phyloP scores from a whole-genome alignment of 2,113 vertebrate genomes.

The Ibidorhyncha struthersii region DNA sequence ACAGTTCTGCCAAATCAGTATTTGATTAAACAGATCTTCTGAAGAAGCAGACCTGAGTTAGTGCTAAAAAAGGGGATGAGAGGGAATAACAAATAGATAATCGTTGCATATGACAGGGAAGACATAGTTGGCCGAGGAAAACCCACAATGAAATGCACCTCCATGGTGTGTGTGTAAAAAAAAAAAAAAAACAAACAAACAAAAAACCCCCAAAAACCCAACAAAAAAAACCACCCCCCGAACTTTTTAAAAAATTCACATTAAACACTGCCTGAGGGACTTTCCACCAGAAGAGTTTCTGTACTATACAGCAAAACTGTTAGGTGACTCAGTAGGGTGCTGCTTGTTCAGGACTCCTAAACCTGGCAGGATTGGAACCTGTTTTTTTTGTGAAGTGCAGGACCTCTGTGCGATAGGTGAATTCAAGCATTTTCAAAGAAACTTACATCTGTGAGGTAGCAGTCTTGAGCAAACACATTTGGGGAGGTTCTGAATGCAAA shows the following conservation, averaged over 20 bases:
- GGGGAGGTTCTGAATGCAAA: neutral
- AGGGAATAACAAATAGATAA: neutral
- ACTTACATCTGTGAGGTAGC: neutral
- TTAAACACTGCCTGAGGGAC: neutral
- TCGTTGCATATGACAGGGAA: neutral
- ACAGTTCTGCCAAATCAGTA: neutral
- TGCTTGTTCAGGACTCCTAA: neutral
- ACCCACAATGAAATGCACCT: neutral
- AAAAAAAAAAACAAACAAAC: neutral
- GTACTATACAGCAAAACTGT: rapidly evolving
- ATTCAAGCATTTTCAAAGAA: neutral
- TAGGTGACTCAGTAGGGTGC: neutral
- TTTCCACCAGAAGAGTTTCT: neutral
- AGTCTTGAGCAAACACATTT: neutral
- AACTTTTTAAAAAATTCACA: neutral
- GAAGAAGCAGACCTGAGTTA: neutral
- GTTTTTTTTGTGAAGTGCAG: neutral
- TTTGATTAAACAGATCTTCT: neutral
- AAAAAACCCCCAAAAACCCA: rapidly evolving
- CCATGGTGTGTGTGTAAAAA: neutral
- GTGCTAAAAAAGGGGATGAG: neutral
- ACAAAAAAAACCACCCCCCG: rapidly evolving
- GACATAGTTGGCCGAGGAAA: neutral
- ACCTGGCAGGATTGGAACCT: neutral
- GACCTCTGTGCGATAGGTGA: neutral